Evolutionary conservation across 1,140 invertebrate species (phyloP).

Genomic region (Pseudomyrmex cubaensis): DNA sequence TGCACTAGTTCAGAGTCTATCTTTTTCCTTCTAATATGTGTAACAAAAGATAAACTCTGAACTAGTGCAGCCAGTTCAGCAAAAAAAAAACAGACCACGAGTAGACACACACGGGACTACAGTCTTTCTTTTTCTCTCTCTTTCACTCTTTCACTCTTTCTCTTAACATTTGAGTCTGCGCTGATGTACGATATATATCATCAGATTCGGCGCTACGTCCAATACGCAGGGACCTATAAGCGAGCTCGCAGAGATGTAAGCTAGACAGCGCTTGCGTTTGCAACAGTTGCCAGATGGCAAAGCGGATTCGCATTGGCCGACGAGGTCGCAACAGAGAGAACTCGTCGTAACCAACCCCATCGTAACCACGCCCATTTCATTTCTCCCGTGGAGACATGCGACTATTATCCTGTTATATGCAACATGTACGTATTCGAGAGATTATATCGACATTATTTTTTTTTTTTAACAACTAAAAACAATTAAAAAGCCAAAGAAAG

Average conservation of each 20-base stretch:
- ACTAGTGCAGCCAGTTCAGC: too few species aligned
- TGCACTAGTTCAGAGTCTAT: too few species aligned
- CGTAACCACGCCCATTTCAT: constrained; percentile 75
- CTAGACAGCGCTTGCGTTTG: constrained; percentile 79
- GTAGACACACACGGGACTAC: neutral
- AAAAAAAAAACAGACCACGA: too few species aligned
- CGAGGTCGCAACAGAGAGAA: constrained; percentile 63
- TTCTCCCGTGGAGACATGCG: neutral
- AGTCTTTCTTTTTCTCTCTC: neutral
- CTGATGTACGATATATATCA: constrained; percentile 20
- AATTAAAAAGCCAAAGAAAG: neutral
- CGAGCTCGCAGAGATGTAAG: constrained; percentile 37
- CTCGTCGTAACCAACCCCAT: constrained; percentile 38
- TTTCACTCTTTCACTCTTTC: neutral
- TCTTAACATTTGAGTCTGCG: constrained; percentile 63
- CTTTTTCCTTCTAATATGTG: too few species aligned
- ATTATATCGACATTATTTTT: neutral
- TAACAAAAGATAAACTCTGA: too few species aligned
- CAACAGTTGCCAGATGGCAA: constrained; percentile 75
- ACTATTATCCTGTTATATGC: neutral
- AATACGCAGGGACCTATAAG: constrained; percentile 62
- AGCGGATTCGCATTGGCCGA: constrained; percentile 70
- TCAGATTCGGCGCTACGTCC: constrained; percentile 31
- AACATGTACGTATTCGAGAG: neutral
- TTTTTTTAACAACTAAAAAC: neutral